These are phyloP conservation scores for Condylostylus longicornis DNA, from an alignment of 1,140 invertebrate genomes.

Conservation along the genomic window DNA sequence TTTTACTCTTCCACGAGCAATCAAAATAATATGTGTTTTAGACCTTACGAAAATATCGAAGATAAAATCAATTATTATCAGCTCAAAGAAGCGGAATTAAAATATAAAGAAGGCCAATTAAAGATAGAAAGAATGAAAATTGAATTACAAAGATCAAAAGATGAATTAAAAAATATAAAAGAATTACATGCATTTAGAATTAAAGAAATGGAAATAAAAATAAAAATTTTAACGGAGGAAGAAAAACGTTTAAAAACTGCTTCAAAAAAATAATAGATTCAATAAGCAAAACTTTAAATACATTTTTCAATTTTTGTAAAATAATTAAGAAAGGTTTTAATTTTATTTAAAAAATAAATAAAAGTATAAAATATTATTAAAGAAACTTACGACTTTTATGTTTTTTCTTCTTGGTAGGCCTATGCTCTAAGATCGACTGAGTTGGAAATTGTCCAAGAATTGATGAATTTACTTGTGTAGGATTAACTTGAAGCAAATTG, in stretches of 20 bases:
- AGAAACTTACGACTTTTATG: slow-evolving; percentile 31
- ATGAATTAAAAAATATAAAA: slow-evolving; percentile 26
- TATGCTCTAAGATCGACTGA: slow-evolving; percentile 17
- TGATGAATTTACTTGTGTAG: slow-evolving; percentile 38
- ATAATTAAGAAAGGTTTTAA: background rate
- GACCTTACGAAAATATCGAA: slow-evolving; percentile 21
- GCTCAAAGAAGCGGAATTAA: slow-evolving; percentile 25
- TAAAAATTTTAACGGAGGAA: slow-evolving; percentile 28
- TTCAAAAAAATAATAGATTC: slow-evolving; percentile 6
- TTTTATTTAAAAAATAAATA: background rate
- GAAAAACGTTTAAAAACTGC: slow-evolving; percentile 23
- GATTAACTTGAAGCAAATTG: slow-evolving; percentile 53
- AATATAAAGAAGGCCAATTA: slow-evolving; percentile 27
- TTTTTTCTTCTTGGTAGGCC: slow-evolving; percentile 31
- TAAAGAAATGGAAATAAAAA: slow-evolving; percentile 29
- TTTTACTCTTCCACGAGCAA: too few species aligned
- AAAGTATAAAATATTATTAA: background rate
- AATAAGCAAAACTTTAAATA: background rate
- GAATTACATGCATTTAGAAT: slow-evolving; percentile 26
- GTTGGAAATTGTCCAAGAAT: slow-evolving; percentile 23
- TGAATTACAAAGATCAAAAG: slow-evolving; percentile 23
- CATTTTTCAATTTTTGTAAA: background rate
- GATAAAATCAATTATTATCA: slow-evolving; percentile 27
- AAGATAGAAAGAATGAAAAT: slow-evolving; percentile 24
- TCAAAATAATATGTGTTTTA: too few species aligned